phyloP scores from a whole-genome alignment of 1,140 invertebrate species.

The Spodoptera litura region DNA sequence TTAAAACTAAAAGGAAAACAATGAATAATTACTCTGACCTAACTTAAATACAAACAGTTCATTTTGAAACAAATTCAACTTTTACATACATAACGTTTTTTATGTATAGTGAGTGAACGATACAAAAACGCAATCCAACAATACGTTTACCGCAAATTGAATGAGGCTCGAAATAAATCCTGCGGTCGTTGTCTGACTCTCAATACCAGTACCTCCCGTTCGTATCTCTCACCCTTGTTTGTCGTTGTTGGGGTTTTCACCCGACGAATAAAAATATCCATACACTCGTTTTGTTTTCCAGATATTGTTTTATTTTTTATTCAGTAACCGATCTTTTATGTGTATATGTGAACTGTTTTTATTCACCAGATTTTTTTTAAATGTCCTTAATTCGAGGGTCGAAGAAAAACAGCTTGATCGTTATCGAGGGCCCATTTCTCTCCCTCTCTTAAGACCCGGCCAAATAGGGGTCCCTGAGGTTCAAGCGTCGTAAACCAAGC shows the following conservation, averaged over 20 bases:
- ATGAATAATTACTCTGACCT: not conserved
- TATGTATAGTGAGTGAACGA: slow-evolving; percentile 35
- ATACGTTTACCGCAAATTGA: slow-evolving; percentile 83
- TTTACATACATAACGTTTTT: slow-evolving; percentile 38
- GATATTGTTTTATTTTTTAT: slow-evolving; percentile 24
- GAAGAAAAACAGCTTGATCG: slow-evolving; percentile 64
- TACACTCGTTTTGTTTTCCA: slow-evolving; percentile 28
- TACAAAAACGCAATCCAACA: slow-evolving; percentile 78
- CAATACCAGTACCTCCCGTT: slow-evolving; percentile 66
- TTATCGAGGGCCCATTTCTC: slow-evolving; percentile 66
- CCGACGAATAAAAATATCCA: slow-evolving; percentile 67
- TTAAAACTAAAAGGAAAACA: not conserved
- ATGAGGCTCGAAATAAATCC: slow-evolving; percentile 83
- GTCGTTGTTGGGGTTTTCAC: slow-evolving; percentile 68
- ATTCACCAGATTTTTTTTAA: not conserved
- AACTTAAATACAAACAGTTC: slow-evolving; percentile 1
- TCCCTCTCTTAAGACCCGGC: slow-evolving; percentile 65
- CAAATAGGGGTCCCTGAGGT: slow-evolving; percentile 59
- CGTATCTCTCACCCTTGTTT: slow-evolving; percentile 73
- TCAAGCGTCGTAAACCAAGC: slow-evolving; percentile 70
- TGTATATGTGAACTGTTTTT: too few relatives aligned
- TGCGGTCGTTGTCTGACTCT: slow-evolving; percentile 77
- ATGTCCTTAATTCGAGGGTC: slow-evolving; percentile 59
- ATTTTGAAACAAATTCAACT: not conserved
- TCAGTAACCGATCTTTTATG: not conserved